Evolutionary conservation across 2,888 invertebrate genomes (phyloP).

Genomic region (Macroteleia sp.): DNA sequence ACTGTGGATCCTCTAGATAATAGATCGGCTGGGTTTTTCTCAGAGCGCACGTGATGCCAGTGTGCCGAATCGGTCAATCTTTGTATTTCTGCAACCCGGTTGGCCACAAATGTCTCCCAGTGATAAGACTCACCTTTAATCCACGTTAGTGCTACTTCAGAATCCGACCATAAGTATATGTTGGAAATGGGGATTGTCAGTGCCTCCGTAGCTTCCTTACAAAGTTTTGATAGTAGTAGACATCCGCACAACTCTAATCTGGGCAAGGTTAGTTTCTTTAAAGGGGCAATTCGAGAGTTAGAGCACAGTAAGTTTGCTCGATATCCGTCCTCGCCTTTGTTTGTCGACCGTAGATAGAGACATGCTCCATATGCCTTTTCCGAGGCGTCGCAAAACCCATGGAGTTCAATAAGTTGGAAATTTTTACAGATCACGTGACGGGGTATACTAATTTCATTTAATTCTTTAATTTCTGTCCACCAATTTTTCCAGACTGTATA

Average conservation of each 20-base stretch:
- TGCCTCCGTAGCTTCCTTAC: not conserved
- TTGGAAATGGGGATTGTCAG: not conserved
- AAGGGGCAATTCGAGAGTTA: slow-evolving; percentile 14
- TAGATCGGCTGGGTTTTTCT: slow-evolving; percentile 67
- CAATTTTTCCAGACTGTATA: not conserved
- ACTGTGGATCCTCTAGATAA: no score
- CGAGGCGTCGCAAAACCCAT: not conserved
- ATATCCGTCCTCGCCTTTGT: not conserved
- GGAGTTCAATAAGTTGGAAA: not conserved
- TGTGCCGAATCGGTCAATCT: not conserved
- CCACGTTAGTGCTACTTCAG: slow-evolving; percentile 26
- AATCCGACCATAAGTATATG: slow-evolving; percentile 40
- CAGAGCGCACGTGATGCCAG: slow-evolving; percentile 66
- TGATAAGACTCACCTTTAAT: not conserved
- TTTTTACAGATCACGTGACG: not conserved
- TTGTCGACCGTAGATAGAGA: not conserved
- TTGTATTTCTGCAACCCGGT: slow-evolving; percentile 4
- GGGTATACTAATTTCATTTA: slow-evolving; percentile 21
- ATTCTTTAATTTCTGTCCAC: not conserved
- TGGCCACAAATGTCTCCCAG: slow-evolving; percentile 16
- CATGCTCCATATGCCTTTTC: not conserved
- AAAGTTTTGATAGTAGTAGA: not conserved
- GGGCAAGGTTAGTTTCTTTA: not conserved
- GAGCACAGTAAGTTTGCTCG: not conserved
- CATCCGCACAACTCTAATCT: slow-evolving; percentile 2